Evolutionary conservation across 37 sponge, comb jelly and placozoan species (phyloP).

Genomic region (Ephydatia muelleri): DNA sequence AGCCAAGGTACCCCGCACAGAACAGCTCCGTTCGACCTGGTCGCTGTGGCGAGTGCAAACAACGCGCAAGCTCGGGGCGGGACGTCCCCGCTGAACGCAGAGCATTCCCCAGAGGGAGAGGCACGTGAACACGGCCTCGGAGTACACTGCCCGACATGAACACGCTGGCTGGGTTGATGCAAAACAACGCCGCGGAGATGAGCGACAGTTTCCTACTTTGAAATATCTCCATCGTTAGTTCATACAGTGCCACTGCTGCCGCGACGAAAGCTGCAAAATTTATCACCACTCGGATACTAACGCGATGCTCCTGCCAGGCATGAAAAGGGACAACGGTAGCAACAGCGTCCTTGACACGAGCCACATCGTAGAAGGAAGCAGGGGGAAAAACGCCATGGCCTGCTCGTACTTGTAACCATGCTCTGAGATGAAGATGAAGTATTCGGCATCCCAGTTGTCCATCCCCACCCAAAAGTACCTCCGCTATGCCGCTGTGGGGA

Average conservation of each 20-base stretch:
- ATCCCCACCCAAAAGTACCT: conserved; percentile 63
- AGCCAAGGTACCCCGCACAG: conserved; percentile 68
- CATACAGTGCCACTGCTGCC: conserved; percentile 62
- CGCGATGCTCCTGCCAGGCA: conserved; percentile 32
- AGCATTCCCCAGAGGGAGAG: conserved; percentile 74
- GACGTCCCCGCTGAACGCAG: conserved; percentile 8
- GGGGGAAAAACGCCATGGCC: conserved; percentile 92
- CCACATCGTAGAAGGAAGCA: conserved; percentile 74
- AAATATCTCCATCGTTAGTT: conserved; percentile 46
- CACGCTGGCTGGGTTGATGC: conserved; percentile 91
- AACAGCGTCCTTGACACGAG: conserved; percentile 32
- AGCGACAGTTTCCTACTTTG: conserved; percentile 31
- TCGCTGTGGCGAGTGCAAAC: conserved; percentile 70
- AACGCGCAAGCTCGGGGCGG: conserved; percentile 41
- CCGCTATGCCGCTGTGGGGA: conserved; percentile 41
- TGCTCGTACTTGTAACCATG: conserved; percentile 86
- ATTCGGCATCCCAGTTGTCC: conserved; percentile 96
- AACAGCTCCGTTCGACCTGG: conserved; percentile 89
- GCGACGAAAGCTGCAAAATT: conserved; percentile 70
- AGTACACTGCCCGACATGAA: conserved; percentile 94
- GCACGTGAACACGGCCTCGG: conserved; percentile 78
- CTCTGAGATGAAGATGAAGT: conserved; percentile 82
- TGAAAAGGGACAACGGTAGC: conserved; percentile 39
- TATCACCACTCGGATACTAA: conserved; percentile 57
- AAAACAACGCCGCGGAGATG: conserved; percentile 64